Base-by-base conservation (phyloP, 2,797 vertebrate genomes). In the Erethizon dorsatum region DNA sequence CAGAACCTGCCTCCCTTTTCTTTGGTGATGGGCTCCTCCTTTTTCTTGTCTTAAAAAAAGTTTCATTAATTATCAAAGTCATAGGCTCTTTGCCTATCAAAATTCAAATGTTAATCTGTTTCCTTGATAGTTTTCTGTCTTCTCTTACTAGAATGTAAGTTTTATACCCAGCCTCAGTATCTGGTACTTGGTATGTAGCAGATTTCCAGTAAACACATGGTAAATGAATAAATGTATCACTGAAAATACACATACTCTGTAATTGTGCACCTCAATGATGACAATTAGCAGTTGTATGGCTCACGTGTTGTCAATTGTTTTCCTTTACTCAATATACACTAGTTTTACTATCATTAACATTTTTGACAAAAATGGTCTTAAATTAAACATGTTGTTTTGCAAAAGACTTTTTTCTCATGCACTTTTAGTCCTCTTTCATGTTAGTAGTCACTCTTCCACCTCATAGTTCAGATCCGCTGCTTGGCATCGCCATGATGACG, bases 61-160 rank as follows among this genome's bases (percentile, higher is more conserved):
- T 50, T 87, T 87, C 59, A 54, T 50, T 45, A 45, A 41, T 57
- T 65, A 45, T 79, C 26, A 67, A 73, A 78, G 10, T 54, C 41
- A 73, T 14, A 83, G 56, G 47, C 33, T 56, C 28, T 56, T 89
- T 54, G 50, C 78, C 73, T 80, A 83, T 67, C 69, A 87, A 92
- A 91, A 89, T 63, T 78, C 84, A 91, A 92, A 41, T 87, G 56
- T 52, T 57, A 78, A 65, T 59, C 31, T 33, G 56, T 61, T 80
- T 37, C 56, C 5, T 57, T 83, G 28, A 10, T 73, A 47, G 15
- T 77, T 85, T 75, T 63, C 63, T 77, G 26, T 54, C 41, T 84
- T 37, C 31, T 71, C 15, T 45, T 89, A 82, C 31, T 50, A 90
- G 26, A 65, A 84, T 28, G 3, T 33, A 85, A 85, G 63, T 26